A percentile compares a stretch with the other conserved stretches of the same genome.
Conservation (phyloP, 2,797 vertebrate species). For the Adrianichthys oophorus region DNA sequence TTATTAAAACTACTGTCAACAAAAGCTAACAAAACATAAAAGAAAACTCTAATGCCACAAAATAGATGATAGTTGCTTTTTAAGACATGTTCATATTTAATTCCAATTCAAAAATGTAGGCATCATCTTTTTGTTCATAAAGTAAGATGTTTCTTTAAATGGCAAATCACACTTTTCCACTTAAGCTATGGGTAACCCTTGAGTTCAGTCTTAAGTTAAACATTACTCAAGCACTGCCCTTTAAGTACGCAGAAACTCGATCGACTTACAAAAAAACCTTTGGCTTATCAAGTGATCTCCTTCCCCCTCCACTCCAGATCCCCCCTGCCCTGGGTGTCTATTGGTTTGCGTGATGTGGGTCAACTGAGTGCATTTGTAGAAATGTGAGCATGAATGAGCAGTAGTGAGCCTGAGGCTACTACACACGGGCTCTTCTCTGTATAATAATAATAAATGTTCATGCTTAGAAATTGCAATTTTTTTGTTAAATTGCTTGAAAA, state of each 20-base stretch:
- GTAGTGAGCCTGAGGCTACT: slow-evolving; percentile 53
- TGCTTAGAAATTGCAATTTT: slow-evolving; percentile 10
- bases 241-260: slow-evolving; percentile 18
- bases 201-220: slow-evolving; percentile 19
- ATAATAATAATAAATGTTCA: slow-evolving; percentile 3
- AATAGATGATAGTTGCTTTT: too few species aligned
- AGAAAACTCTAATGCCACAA: too few species aligned
- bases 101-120: too few species aligned
- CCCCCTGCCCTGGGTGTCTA: slow-evolving; percentile 11
- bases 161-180: background rate
- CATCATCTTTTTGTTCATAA: too few species aligned
- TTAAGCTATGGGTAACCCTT: background rate
- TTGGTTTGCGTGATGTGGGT: slow-evolving; percentile 68
- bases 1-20: too few species aligned
- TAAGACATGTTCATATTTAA: too few species aligned
- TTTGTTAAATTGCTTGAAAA: background rate
- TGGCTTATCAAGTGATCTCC: slow-evolving; percentile 44
- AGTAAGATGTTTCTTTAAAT: background rate
- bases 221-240: slow-evolving; percentile 10
- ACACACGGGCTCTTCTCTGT: slow-evolving; percentile 29
- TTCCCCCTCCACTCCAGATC: slow-evolving; percentile 12
- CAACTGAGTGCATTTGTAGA: slow-evolving; percentile 61
- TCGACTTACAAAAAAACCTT: slow-evolving; percentile 22
- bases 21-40: too few species aligned
- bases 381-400: slow-evolving; percentile 52